A percentile compares a stretch with the other conserved stretches of the same genome.
These are phyloP conservation scores for Heliconius cydno DNA, from an alignment of 2,888 invertebrate species.

Conservation along the genomic window DNA sequence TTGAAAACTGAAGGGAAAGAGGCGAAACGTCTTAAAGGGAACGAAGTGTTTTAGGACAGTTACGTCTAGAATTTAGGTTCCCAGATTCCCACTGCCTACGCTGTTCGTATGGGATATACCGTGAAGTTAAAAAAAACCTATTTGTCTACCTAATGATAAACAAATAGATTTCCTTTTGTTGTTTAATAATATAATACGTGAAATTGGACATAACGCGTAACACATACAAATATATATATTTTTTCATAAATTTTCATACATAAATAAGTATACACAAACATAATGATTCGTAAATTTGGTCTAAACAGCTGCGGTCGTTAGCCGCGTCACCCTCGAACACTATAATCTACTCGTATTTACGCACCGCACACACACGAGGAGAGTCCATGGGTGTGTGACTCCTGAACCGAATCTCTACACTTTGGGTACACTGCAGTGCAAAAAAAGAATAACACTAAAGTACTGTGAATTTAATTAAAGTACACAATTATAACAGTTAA, in stretches of 20 bases:
- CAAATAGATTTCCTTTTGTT: too few relatives aligned
- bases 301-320: constrained; percentile 41
- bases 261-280: not conserved
- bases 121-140: not conserved
- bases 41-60: not conserved
- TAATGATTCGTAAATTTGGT: constrained; percentile 19
- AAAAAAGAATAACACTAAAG: constrained; percentile 20
- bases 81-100: not conserved
- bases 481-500: not conserved
- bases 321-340: constrained; percentile 46
- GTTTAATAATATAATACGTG: too few relatives aligned
- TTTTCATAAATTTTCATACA: constrained; percentile 1
- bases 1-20: not conserved
- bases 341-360: constrained; percentile 49
- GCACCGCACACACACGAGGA: constrained; percentile 24
- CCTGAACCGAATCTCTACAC: constrained; percentile 68
- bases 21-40: not conserved
- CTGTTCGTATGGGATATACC: not conserved
- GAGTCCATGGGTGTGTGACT: constrained; percentile 47
- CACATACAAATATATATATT: not conserved
- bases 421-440: constrained; percentile 50
- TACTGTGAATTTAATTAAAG: not conserved
- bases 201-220: too few relatives aligned
- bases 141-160: too few relatives aligned
- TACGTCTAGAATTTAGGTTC: not conserved